Base-by-base conservation (phyloP, 2,888 invertebrate species). In the Apoda limacodes region DNA sequence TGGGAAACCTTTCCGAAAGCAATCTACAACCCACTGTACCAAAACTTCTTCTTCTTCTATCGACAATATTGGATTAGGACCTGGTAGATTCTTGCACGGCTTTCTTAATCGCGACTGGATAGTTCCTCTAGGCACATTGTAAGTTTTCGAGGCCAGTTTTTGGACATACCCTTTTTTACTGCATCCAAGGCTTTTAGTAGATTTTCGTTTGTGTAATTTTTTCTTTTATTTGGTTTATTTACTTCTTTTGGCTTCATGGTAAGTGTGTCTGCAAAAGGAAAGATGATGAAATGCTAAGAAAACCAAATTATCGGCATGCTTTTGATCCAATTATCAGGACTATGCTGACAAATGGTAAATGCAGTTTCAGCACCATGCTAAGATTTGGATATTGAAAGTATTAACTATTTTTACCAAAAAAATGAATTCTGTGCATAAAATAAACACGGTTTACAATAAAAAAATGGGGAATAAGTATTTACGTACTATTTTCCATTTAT, bases 1-100 rank as follows among this genome's bases (percentile, higher is more conserved):
- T 11, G 60, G 58, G 39, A 59, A 59, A 13, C 58, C 54, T 46
- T 54, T 56, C 39, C 37, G 41, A 24, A 42, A 28, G 32, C 45
- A 40, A 17, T 47, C 33, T 26, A 30, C 28, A 24, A 60, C 42
- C 60, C 59, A 60, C 7, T 48, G 28, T 9, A 40, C 52, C 9
- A 59, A 38, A 31, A 25, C 30, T 15, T 41, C 26, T 47, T 58
- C 57, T 40, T 55, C 53, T 24, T 48, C 43, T 23, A 41, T 11
- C 20, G 27, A 34, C 15, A 40, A 30, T 13, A 45, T 21, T 21
- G 37, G 33, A 10, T 28, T 11, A 5, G 42, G 40, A 7, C 42
- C 40, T 14, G 39, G 39, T 17, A 20, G 29, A 22, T 5, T 25
- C 19, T 22, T 29, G 30, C 4, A 25, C 32, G 30, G 33, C 28